Evolutionary conservation across 2,113 vertebrate species (phyloP).

Genomic region (Macaca mulatta): DNA sequence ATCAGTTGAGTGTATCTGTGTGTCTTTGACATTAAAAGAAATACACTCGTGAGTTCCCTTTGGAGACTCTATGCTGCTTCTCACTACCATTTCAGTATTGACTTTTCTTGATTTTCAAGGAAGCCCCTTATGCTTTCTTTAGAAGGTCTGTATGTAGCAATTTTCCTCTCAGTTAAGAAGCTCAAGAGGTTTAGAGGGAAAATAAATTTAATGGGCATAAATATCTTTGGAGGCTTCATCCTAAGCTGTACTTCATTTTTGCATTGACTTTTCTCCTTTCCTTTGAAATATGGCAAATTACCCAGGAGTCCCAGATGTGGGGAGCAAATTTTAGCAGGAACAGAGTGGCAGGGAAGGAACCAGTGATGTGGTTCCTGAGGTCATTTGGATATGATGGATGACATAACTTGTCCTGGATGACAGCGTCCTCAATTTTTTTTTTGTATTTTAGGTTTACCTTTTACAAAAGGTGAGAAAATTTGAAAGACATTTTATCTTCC

Average conservation of each 20-base stretch:
- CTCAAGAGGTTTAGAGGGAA: neutral
- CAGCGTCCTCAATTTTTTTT: neutral
- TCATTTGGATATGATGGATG: too few species aligned
- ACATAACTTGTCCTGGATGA: neutral
- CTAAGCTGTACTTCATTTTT: neutral
- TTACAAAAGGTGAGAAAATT: neutral
- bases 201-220: neutral
- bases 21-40: slow-evolving; percentile 61
- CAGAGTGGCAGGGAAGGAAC: neutral
- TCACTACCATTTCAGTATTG: slow-evolving; percentile 17
- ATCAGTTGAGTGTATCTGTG: slow-evolving; percentile 5
- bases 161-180: neutral
- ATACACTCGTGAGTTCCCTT: slow-evolving; percentile 35
- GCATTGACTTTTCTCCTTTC: neutral
- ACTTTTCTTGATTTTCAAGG: slow-evolving; percentile 17
- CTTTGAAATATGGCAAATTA: neutral
- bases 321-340: neutral
- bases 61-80: neutral
- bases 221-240: neutral
- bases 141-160: neutral
- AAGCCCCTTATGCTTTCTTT: slow-evolving; percentile 38
- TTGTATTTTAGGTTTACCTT: neutral
- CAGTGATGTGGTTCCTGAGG: neutral
- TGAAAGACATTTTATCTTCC: neutral
- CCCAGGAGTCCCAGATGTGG: neutral